phyloP scores from a whole-genome alignment of 2,113 vertebrate species.

The Erinaceus europaeus region DNA sequence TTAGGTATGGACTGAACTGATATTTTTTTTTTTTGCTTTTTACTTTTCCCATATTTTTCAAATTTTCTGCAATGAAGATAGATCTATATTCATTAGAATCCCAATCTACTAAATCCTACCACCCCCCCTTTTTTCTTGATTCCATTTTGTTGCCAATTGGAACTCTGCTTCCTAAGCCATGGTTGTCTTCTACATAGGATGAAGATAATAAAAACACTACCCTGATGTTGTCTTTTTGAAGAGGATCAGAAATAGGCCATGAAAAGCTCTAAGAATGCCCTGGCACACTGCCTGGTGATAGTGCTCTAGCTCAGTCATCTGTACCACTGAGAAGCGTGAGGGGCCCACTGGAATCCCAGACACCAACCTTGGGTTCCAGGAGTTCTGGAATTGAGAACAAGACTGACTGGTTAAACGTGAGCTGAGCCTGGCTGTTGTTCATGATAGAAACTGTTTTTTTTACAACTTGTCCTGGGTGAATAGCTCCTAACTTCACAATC shows the following conservation, averaged over 20 bases:
- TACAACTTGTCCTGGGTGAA: constrained; percentile 82
- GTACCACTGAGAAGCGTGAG: not conserved
- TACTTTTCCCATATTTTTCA: no score
- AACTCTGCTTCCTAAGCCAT: not conserved
- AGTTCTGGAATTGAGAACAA: constrained; percentile 70
- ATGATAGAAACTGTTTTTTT: constrained; percentile 83
- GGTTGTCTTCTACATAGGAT: not conserved
- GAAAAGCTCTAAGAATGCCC: not conserved
- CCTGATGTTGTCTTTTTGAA: no score
- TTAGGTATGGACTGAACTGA: not conserved
- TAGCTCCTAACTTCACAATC: constrained; percentile 85
- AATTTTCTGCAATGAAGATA: no score
- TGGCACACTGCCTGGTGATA: not conserved
- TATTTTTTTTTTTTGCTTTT: no score
- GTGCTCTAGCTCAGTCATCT: not conserved
- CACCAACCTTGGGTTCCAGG: constrained; percentile 83
- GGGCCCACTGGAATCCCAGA: not conserved
- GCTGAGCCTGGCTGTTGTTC: constrained; percentile 83
- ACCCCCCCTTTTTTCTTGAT: not conserved
- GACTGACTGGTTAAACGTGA: constrained; percentile 82
- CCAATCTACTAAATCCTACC: not conserved
- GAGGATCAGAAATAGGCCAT: not conserved
- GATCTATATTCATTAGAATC: not conserved
- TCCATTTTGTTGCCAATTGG: not conserved
- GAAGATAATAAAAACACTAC: not conserved